These are phyloP conservation scores for Greenwoodochromis staneri DNA, from an alignment of 2,113 vertebrate genomes.

Conservation along the genomic window DNA sequence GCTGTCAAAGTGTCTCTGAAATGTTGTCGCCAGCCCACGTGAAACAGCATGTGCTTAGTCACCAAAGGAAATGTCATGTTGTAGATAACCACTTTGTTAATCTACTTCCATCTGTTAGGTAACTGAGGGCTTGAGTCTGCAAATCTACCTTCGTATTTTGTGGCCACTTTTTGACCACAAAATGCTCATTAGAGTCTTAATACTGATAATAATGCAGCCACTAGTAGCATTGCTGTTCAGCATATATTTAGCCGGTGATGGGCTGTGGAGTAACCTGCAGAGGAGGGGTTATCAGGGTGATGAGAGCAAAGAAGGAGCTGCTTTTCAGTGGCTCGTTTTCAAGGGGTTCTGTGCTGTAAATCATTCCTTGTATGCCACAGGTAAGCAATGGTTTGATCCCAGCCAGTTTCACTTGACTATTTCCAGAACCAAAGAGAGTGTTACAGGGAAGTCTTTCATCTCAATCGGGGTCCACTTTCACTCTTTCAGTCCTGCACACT, in stretches of 20 bases:
- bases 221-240: not conserved
- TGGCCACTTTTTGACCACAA: not conserved
- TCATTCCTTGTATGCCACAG: not conserved
- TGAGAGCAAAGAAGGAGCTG: slow-evolving; percentile 43
- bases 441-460: not conserved
- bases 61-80: not conserved
- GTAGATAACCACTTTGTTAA: not conserved
- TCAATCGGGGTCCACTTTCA: not conserved
- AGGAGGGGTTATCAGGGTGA: slow-evolving; percentile 45
- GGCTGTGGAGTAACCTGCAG: slow-evolving; percentile 16
- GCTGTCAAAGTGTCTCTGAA: not conserved
- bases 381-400: not conserved
- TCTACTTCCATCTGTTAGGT: not conserved
- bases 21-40: not conserved
- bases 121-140: not conserved
- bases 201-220: slow-evolving; percentile 43
- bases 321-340: slow-evolving; percentile 36
- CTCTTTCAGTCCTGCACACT: not conserved
- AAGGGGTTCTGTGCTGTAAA: slow-evolving; percentile 11
- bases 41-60: not conserved
- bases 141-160: not conserved
- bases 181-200: slow-evolving; percentile 26
- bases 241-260: slow-evolving; percentile 10
- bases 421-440: not conserved
- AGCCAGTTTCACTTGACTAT: not conserved